Conservation (phyloP, 2,113 vertebrate genomes). For the Cygnus atratus region DNA sequence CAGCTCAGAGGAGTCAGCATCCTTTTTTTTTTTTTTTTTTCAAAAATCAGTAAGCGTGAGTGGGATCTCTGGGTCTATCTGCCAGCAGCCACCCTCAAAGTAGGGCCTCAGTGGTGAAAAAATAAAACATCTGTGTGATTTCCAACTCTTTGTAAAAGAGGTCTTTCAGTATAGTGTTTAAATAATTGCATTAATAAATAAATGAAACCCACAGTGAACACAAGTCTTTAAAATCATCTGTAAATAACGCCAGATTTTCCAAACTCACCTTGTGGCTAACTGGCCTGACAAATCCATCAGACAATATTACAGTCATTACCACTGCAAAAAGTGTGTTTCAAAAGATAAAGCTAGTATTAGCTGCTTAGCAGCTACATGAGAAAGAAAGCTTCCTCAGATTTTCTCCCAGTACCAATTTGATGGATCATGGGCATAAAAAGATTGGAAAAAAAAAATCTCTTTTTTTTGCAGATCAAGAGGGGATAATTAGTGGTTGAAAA, state of each 20-base stretch:
- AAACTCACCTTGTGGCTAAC: neutral
- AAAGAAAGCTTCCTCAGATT: neutral
- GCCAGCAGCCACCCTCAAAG: neutral
- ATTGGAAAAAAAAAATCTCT: neutral
- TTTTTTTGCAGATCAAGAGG: neutral
- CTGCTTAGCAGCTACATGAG: neutral
- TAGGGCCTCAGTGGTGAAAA: neutral
- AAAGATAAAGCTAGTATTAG: neutral
- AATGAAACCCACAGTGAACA: neutral
- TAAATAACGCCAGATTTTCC: neutral
- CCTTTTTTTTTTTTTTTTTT: neutral
- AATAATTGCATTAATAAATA: neutral
- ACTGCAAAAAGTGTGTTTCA: neutral
- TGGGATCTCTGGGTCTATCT: neutral
- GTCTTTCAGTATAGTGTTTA: neutral
- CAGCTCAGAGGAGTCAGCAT: neutral
- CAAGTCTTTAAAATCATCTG: neutral
- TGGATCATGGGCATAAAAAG: neutral
- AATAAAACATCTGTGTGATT: neutral
- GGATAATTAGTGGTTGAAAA: constrained; percentile 11
- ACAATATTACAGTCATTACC: neutral
- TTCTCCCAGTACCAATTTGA: neutral
- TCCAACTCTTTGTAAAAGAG: neutral
- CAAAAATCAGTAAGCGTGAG: neutral
- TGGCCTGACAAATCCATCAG: neutral